These are phyloP conservation scores for Eupristina koningsbergeri DNA, from an alignment of 1,140 invertebrate genomes.

Conservation along the genomic window DNA sequence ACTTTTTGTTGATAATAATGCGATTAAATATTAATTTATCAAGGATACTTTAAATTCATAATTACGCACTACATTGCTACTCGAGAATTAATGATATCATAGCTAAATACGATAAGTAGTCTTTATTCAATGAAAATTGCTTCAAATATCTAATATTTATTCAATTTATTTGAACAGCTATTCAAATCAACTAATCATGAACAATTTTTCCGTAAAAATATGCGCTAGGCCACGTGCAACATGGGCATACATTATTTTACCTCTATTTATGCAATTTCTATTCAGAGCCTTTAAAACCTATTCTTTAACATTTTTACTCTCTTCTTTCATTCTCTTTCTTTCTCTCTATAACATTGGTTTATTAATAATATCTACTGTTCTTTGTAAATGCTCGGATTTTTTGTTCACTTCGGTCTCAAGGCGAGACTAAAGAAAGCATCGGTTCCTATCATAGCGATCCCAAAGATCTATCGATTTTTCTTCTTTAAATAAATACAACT, in stretches of 20 bases:
- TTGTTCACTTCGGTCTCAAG: conserved; percentile 66
- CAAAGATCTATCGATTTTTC: conserved; percentile 46
- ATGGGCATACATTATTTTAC: conserved; percentile 18
- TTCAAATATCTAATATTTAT: background rate
- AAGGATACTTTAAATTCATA: too few relatives aligned
- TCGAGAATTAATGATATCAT: background rate
- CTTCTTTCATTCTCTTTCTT: too few relatives aligned
- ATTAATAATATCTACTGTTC: conserved; percentile 56
- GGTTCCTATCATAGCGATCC: conserved; percentile 50
- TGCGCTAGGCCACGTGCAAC: background rate
- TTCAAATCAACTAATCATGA: background rate
- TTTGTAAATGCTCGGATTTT: conserved; percentile 64
- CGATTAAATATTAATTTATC: too few relatives aligned
- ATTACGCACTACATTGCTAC: too few relatives aligned
- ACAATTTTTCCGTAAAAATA: background rate
- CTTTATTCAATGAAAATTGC: background rate
- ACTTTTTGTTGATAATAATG: too few relatives aligned
- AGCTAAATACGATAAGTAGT: background rate
- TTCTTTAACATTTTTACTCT: background rate
- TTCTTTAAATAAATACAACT: conserved; percentile 38
- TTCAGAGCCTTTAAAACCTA: conserved; percentile 50
- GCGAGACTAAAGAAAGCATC: conserved; percentile 71
- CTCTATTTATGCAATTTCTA: conserved; percentile 4
- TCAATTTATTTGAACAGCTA: background rate
- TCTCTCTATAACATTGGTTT: conserved; percentile 45